Percentiles rank a stretch among this genome's conserved stretches.
phyloP scores from a whole-genome alignment of 2,113 vertebrate species.

The Acrocephalus kingi region DNA sequence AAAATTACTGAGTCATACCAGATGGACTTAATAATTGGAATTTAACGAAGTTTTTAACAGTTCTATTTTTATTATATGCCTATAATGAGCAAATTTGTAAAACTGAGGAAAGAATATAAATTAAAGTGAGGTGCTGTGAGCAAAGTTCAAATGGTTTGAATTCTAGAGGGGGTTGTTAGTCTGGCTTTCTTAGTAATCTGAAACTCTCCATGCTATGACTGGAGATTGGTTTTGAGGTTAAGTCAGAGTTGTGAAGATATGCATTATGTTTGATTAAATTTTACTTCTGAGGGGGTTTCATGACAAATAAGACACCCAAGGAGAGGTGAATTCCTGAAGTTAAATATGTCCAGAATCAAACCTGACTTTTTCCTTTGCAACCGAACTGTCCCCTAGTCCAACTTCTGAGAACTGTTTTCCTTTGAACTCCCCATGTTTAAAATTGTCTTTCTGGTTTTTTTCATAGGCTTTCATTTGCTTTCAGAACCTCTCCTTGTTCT shows the following conservation, averaged over 20 bases:
- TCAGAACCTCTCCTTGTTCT: background rate
- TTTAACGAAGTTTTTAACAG: background rate
- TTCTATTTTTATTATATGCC: background rate
- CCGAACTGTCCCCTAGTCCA: background rate
- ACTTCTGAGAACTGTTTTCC: background rate
- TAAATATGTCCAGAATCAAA: background rate
- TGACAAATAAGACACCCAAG: background rate
- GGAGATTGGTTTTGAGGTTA: background rate
- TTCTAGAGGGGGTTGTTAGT: background rate
- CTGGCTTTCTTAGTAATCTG: background rate
- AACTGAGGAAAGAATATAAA: background rate
- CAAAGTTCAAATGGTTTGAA: background rate
- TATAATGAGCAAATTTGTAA: background rate
- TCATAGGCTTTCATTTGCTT: background rate
- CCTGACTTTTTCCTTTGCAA: background rate
- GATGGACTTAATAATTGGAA: background rate
- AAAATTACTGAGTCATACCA: background rate
- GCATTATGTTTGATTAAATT: background rate
- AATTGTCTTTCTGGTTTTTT: background rate
- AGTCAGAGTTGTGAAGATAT: background rate
- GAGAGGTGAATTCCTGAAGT: background rate
- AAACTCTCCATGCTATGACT: background rate
- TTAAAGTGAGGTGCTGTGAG: background rate
- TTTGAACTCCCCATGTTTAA: background rate
- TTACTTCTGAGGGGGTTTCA: background rate